phyloP scores from a whole-genome alignment of 1,140 invertebrate species.

The Hirudo medicinalis region DNA sequence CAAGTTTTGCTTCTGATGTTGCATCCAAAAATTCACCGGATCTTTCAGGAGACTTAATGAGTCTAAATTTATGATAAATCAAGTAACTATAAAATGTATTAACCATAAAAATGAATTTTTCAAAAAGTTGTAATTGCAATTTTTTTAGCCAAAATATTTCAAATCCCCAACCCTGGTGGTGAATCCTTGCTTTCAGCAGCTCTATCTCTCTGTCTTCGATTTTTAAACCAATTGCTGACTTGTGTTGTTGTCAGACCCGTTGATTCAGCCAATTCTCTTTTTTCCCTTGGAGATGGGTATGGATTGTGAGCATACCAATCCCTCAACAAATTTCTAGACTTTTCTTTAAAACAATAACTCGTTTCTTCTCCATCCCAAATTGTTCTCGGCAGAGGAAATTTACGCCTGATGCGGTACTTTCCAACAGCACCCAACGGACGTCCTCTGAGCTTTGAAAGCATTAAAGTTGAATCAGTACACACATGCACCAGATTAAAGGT shows the following conservation, averaged over 20 bases:
- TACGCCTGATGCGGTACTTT: conserved; percentile 91
- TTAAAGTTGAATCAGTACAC: background rate
- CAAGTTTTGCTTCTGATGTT: conserved; percentile 1
- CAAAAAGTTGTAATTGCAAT: background rate
- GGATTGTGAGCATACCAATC: conserved; percentile 99
- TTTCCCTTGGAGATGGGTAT: conserved; percentile 91
- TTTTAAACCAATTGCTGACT: conserved; percentile 50
- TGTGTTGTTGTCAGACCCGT: conserved; percentile 95
- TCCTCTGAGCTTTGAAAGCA: conserved; percentile 78
- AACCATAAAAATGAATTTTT: background rate
- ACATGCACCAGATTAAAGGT: too few species aligned
- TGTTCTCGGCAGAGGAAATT: conserved; percentile 88
- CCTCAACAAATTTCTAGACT: conserved; percentile 83
- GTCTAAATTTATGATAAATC: background rate
- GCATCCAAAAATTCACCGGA: background rate
- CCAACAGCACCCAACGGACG: conserved; percentile 77
- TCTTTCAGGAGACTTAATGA: background rate
- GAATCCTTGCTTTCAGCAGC: conserved; percentile 14
- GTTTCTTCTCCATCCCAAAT: conserved; percentile 99
- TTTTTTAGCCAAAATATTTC: background rate
- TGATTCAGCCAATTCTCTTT: conserved; percentile 82
- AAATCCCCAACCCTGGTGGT: conserved; percentile 4
- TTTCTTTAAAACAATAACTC: conserved; percentile 96
- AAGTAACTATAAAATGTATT: background rate
- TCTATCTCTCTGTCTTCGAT: conserved; percentile 13